These are phyloP conservation scores for Leptopilina myrica DNA, from an alignment of 2,888 invertebrate genomes.

Conservation along the genomic window DNA sequence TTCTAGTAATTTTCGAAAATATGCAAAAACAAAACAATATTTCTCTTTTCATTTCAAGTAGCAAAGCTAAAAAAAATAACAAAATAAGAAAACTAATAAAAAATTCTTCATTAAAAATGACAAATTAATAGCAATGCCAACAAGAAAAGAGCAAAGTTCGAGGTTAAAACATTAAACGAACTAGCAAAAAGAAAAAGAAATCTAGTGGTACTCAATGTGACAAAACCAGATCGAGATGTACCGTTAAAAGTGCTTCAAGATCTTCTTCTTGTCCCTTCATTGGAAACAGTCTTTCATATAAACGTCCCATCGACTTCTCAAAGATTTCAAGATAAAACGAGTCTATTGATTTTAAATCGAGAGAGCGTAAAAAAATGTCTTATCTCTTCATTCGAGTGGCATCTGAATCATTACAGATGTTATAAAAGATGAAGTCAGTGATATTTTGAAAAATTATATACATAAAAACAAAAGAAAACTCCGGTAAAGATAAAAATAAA, in stretches of 20 bases:
- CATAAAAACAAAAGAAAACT: not conserved
- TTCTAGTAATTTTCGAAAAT: too few species aligned
- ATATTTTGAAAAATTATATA: conserved; percentile 5
- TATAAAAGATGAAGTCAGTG: not conserved
- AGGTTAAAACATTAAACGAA: conserved; percentile 14
- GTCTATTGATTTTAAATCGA: conserved; percentile 22
- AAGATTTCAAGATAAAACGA: conserved; percentile 13
- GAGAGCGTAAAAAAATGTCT: not conserved
- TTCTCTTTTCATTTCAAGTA: too few species aligned
- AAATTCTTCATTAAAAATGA: too few species aligned
- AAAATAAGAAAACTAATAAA: too few species aligned
- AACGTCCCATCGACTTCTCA: conserved; percentile 6
- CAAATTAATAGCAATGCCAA: not conserved
- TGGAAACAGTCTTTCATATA: conserved; percentile 14
- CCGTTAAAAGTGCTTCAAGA: conserved; percentile 24
- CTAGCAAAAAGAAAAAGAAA: conserved; percentile 5
- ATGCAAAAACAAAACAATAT: too few species aligned
- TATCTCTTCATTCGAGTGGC: conserved; percentile 1
- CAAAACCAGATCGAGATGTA: conserved; percentile 33
- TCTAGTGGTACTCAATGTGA: conserved; percentile 17
- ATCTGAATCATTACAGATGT: not conserved
- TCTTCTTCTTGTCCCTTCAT: conserved; percentile 7
- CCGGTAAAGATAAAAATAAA: not conserved
- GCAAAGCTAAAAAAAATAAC: too few species aligned
- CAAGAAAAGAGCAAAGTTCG: not conserved